phyloP scores from a whole-genome alignment of 2,113 vertebrate genomes.

The Forbesichthys papilliferus region DNA sequence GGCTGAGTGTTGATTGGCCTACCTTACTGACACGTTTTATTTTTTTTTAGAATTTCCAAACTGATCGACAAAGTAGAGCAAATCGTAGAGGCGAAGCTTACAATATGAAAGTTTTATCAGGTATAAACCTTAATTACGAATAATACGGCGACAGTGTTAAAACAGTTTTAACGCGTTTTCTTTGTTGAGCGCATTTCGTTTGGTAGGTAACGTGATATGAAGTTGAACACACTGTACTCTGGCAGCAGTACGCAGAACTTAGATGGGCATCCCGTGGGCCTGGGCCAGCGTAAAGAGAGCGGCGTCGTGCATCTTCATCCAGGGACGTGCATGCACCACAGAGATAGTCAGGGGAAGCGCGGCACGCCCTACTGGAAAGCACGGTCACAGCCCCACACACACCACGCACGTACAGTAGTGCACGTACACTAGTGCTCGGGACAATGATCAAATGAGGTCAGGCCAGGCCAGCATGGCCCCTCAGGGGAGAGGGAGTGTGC shows the following conservation, averaged over 20 bases:
- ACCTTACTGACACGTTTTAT: too few relatives aligned
- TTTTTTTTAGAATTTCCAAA: too few relatives aligned
- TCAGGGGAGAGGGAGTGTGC: not conserved
- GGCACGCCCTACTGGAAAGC: conserved; percentile 48
- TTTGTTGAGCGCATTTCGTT: too few relatives aligned
- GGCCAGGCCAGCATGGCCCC: not conserved
- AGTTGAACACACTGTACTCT: too few relatives aligned
- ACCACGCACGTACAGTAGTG: not conserved
- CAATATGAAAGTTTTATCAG: too few relatives aligned
- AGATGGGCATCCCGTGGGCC: not conserved
- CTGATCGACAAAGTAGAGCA: too few relatives aligned
- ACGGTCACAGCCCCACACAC: not conserved
- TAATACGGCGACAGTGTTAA: too few relatives aligned
- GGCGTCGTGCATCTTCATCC: not conserved
- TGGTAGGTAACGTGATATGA: too few relatives aligned
- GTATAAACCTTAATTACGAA: too few relatives aligned
- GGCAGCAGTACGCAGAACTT: not conserved
- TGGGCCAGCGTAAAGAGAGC: not conserved
- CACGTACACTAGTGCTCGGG: not conserved
- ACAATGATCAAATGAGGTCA: conserved; percentile 1
- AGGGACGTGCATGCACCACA: conserved; percentile 9
- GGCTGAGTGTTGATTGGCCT: too few relatives aligned
- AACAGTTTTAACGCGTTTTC: too few relatives aligned
- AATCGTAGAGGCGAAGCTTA: not conserved
- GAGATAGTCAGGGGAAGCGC: conserved; percentile 41